phyloP scores from a whole-genome alignment of 2,797 vertebrate species.

The Columba guinea region DNA sequence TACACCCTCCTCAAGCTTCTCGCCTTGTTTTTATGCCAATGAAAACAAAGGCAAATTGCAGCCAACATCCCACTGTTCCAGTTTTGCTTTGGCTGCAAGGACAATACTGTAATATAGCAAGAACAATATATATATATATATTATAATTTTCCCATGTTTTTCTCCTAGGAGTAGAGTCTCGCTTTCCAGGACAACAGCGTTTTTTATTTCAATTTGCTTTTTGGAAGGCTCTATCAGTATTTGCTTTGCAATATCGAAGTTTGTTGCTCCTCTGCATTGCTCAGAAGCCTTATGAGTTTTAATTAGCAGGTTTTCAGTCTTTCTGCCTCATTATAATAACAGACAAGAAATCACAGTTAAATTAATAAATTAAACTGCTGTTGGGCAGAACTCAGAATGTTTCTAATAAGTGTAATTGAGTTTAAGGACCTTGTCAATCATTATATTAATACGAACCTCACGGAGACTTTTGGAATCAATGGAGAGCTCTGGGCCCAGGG shows the following conservation, averaged over 20 bases:
- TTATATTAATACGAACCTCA: neutral
- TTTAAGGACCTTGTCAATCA: neutral
- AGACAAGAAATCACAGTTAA: neutral
- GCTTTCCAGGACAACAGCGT: neutral
- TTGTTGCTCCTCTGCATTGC: neutral
- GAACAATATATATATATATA: neutral
- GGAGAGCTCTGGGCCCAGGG: neutral
- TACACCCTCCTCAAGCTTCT: neutral
- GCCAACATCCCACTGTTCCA: neutral
- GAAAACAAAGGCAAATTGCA: neutral
- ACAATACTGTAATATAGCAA: neutral
- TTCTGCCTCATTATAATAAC: neutral
- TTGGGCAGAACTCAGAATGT: neutral
- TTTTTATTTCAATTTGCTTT: neutral
- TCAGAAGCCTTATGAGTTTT: neutral
- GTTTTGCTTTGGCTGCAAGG: neutral
- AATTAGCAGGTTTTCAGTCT: conserved; percentile 26
- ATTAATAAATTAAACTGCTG: conserved; percentile 27
- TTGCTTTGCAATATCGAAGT: neutral
- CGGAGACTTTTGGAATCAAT: neutral
- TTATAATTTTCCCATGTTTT: neutral
- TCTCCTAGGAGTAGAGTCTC: neutral
- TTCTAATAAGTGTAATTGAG: neutral
- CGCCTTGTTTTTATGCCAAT: neutral
- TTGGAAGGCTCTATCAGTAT: neutral